These are phyloP conservation scores for Sphaerodactylus townsendi DNA, from an alignment of 2,113 vertebrate species.

Conservation along the genomic window DNA sequence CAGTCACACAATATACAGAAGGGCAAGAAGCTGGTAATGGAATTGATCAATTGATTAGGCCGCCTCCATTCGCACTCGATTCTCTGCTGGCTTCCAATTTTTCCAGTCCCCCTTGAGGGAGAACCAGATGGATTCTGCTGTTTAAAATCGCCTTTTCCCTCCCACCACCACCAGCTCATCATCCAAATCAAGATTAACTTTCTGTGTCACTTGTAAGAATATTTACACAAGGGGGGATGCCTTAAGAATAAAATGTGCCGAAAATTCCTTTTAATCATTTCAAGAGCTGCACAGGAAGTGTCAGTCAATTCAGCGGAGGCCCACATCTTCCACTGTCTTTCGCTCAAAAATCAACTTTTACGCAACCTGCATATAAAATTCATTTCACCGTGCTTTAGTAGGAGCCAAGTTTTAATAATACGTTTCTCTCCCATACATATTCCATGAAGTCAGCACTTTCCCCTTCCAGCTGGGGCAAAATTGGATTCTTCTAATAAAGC, in stretches of 20 bases:
- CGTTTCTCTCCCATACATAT: neutral
- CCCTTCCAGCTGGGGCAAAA: neutral
- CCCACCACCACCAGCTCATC: neutral
- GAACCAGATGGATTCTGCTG: neutral
- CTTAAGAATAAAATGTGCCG: neutral
- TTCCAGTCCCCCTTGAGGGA: neutral
- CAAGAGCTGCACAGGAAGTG: neutral
- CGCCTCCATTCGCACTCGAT: neutral
- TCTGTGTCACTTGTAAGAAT: neutral
- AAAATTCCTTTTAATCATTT: neutral
- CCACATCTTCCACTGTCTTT: neutral
- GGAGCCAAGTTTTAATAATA: neutral
- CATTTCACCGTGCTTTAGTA: neutral
- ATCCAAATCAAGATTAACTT: constrained; percentile 14
- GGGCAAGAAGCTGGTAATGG: neutral
- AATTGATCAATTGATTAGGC: constrained; percentile 16
- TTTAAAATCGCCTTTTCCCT: neutral
- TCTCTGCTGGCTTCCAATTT: neutral
- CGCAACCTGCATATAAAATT: neutral
- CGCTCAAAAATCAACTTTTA: neutral
- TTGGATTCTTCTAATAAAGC: neutral
- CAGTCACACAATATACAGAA: neutral
- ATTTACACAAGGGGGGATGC: constrained; percentile 3
- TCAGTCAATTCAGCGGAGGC: neutral
- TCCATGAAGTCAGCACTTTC: too few species aligned